These are phyloP conservation scores for Zaprionus vittiger DNA, from an alignment of 1,140 invertebrate genomes.

Conservation along the genomic window DNA sequence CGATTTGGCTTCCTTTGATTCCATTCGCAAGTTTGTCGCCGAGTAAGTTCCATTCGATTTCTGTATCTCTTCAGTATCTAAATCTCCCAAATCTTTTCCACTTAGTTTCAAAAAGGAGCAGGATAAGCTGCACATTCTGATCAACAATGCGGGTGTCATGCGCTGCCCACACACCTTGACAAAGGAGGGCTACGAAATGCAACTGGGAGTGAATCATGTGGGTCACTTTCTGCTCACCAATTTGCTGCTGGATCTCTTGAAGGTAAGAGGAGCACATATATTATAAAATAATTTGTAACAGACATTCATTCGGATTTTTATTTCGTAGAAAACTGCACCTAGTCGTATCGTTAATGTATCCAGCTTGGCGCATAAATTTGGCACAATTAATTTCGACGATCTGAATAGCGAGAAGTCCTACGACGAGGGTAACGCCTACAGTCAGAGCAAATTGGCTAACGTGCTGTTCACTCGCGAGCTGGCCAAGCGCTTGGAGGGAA, in stretches of 20 bases:
- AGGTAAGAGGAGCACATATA: slow-evolving; percentile 84
- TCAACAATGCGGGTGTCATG: slow-evolving; percentile 97
- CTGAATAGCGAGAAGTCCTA: slow-evolving; percentile 90
- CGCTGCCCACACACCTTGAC: slow-evolving; percentile 89
- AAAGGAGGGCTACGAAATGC: slow-evolving; percentile 94
- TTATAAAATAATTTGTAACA: no score
- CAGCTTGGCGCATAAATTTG: slow-evolving; percentile 89
- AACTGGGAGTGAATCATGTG: slow-evolving; percentile 94
- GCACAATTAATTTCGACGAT: slow-evolving; percentile 90
- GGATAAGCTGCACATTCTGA: slow-evolving; percentile 90
- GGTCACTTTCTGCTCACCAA: slow-evolving; percentile 95
- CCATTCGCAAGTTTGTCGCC: slow-evolving; percentile 91
- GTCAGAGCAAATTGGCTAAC: slow-evolving; percentile 95
- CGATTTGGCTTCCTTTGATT: slow-evolving; percentile 92
- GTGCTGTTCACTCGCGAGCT: slow-evolving; percentile 94
- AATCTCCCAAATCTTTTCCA: slow-evolving; percentile 1
- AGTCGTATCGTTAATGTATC: slow-evolving; percentile 93
- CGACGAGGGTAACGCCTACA: slow-evolving; percentile 90
- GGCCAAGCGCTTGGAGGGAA: slow-evolving; percentile 88
- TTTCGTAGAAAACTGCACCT: slow-evolving; percentile 87
- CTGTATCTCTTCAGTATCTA: neutral
- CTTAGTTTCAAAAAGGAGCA: slow-evolving; percentile 88
- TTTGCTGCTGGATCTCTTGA: slow-evolving; percentile 91
- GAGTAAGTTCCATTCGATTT: slow-evolving; percentile 53
- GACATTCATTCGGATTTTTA: no score